Conservation (phyloP, 1,140 invertebrate species). For the Drosophila sp. region DNA sequence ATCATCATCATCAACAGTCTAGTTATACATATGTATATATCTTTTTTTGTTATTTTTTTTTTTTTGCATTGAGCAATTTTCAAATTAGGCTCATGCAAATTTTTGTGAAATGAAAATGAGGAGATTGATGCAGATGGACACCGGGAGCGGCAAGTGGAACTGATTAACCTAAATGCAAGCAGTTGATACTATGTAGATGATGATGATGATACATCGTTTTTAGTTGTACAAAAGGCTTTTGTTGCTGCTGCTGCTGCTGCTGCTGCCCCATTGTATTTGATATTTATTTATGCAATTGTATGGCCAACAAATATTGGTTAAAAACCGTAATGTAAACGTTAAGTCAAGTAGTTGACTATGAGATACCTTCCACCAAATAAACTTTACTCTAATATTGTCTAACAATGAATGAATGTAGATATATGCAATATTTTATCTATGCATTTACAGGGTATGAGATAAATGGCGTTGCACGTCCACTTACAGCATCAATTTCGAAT, state of each 20-base stretch:
- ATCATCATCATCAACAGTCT: slow-evolving; percentile 42
- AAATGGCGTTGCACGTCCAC: too few species aligned
- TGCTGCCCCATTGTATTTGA: neutral
- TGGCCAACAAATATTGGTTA: slow-evolving; percentile 52
- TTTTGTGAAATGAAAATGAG: slow-evolving; percentile 37
- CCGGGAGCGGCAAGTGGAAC: slow-evolving; percentile 4
- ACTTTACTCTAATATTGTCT: too few species aligned
- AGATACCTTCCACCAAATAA: neutral
- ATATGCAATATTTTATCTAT: too few species aligned
- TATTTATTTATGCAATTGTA: slow-evolving; percentile 33
- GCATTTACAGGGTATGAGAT: too few species aligned
- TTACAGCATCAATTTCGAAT: neutral
- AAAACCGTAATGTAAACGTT: slow-evolving; percentile 34
- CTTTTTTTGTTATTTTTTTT: slow-evolving; percentile 44
- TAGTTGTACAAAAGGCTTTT: neutral
- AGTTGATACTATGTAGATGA: slow-evolving; percentile 5
- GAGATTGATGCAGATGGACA: neutral
- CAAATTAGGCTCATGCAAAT: slow-evolving; percentile 76
- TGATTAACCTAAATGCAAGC: slow-evolving; percentile 14
- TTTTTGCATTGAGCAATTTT: slow-evolving; percentile 68
- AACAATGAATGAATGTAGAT: too few species aligned
- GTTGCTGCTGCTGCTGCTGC: neutral
- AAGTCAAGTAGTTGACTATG: neutral
- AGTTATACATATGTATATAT: neutral
- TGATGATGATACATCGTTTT: slow-evolving; percentile 1